Base-by-base conservation (phyloP, 1,140 invertebrate species). In the Sitobion miscanthi region DNA sequence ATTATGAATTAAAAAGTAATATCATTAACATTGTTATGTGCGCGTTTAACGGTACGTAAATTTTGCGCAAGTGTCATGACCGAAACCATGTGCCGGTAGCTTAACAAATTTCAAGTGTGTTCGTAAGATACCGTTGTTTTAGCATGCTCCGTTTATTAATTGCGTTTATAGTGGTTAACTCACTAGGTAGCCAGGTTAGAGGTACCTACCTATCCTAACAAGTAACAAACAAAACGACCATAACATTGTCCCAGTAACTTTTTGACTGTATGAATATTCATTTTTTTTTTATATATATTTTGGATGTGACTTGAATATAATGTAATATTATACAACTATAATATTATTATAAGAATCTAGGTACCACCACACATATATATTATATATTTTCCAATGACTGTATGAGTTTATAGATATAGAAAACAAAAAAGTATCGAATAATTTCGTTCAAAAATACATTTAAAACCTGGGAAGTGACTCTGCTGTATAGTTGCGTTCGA, bases 91-190 rank as follows among this genome's bases (percentile, higher is more conserved):
- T 77, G 49, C n/a, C 82, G 17, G 91, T 86, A n/a, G 82, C 35
- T 82, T 92, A 35, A 49, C n/a, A 52, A 85, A 92, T 82, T 82
- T 92, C 47, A 49, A 83, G 5, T 57, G 49, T 93, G 49, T 45
- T 45, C 45, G 23, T 42, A 5, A 54, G 35, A 85, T 85, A 54
- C 77, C 82, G 77, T 93, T 93, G 77, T 86, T 14, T 86, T 85
- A 57, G 23, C 49, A 93, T 23, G 91, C 82, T 85, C 82, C 91
- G 82, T 85, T 93, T 86, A 86, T 52, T 93, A 82, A 42, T 85
- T 86, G 21, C 49, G 82, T 69, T 90, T 82, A 57, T 6, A 17
- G 82, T 23, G 47, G 91, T 83, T 93, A 86, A 83, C 20, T 57
- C 49, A 35, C 42, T 30, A n/a, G 8, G 8, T 20, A 54, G 52